phyloP scores from a whole-genome alignment of 2,797 vertebrate species.

The Aplochiton taeniatus region DNA sequence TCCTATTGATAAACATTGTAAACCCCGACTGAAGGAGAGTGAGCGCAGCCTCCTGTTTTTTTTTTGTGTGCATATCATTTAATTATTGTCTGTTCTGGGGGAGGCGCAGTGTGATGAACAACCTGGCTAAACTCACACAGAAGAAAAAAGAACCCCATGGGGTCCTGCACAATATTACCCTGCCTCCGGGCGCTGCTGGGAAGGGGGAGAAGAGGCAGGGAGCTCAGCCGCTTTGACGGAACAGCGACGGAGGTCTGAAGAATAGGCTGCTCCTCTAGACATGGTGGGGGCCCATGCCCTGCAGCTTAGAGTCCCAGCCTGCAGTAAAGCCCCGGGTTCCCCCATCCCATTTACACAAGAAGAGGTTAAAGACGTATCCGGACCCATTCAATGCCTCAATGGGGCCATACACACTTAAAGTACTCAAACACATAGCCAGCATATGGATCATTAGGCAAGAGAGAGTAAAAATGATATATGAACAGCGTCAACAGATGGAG shows the following conservation, averaged over 20 bases:
- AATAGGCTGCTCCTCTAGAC: conserved; percentile 62
- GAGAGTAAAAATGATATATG: conserved; percentile 90
- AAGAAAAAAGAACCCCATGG: conserved; percentile 73
- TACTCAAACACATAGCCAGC: conserved; percentile 80
- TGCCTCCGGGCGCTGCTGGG: conserved; percentile 37
- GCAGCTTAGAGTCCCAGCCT: conserved; percentile 72
- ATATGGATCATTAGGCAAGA: conserved; percentile 93
- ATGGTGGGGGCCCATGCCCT: conserved; percentile 58
- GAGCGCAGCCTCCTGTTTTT: conserved; percentile 34
- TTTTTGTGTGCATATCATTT: conserved; percentile 64
- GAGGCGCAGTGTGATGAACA: conserved; percentile 59
- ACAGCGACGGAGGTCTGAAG: conserved; percentile 33
- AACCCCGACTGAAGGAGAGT: conserved; percentile 21
- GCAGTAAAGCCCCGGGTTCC: conserved; percentile 67
- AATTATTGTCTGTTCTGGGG: conserved; percentile 73
- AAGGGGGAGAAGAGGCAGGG: conserved; percentile 48
- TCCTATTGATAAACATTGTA: conserved; percentile 32
- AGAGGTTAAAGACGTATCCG: conserved; percentile 80
- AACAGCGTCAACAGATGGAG: conserved; percentile 96
- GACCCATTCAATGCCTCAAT: conserved; percentile 77
- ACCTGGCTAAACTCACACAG: conserved; percentile 59
- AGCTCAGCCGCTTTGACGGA: conserved; percentile 12
- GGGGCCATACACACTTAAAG: conserved; percentile 80
- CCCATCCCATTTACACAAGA: conserved; percentile 75
- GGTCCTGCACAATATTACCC: conserved; percentile 61